Evolutionary conservation across 2,113 vertebrate genomes (phyloP).

Genomic region (Dendrocopos noguchii): DNA sequence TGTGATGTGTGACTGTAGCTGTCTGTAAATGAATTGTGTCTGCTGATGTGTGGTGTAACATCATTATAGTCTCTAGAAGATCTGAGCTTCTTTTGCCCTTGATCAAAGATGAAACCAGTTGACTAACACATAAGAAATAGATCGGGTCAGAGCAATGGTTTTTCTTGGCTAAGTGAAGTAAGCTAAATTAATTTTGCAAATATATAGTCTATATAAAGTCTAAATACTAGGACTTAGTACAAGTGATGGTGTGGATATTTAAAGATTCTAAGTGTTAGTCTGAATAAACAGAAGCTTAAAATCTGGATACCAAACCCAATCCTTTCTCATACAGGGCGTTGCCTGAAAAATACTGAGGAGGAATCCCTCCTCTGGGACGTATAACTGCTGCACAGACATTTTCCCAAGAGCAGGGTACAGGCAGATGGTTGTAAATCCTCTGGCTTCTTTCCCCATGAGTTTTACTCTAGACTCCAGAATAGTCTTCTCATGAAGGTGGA

Average conservation of each 20-base stretch:
- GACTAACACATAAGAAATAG: neutral
- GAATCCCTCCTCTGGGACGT: neutral
- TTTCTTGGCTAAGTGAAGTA: neutral
- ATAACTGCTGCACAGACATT: constrained; percentile 1
- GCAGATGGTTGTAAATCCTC: constrained; percentile 45
- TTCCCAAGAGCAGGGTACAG: neutral
- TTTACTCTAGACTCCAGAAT: neutral
- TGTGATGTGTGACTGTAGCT: neutral
- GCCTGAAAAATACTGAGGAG: neutral
- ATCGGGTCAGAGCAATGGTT: neutral
- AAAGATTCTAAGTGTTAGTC: constrained; percentile 28
- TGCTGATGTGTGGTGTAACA: neutral
- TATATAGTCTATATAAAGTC: neutral
- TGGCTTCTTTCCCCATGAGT: constrained; percentile 3
- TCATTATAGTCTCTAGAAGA: neutral
- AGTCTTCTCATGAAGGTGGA: neutral
- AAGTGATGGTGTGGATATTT: neutral
- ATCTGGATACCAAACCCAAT: neutral
- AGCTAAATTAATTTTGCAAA: neutral
- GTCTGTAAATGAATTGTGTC: neutral
- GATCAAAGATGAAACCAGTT: neutral
- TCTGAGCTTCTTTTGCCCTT: neutral
- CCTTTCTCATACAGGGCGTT: neutral
- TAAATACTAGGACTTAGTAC: neutral
- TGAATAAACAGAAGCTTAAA: constrained; percentile 29